phyloP scores from a whole-genome alignment of 2,113 vertebrate species.

The Vulpes vulpes region DNA sequence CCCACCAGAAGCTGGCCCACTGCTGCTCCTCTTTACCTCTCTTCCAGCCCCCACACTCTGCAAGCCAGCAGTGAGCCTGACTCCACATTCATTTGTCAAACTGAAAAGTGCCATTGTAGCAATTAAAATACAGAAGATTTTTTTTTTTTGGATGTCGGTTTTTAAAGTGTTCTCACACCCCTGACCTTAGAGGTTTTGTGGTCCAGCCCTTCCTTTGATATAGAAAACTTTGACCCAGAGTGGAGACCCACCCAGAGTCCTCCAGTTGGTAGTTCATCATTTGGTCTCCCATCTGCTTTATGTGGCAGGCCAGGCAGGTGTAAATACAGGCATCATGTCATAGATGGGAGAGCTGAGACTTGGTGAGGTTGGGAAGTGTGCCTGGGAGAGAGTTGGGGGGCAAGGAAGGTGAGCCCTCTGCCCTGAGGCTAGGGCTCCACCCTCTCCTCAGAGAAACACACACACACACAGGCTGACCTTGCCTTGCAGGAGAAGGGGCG shows the following conservation, averaged over 20 bases:
- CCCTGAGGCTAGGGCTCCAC: not conserved
- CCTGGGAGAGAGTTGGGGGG: not conserved
- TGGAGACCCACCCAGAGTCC: slow-evolving; percentile 25
- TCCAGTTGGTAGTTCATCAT: not conserved
- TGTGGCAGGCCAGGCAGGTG: not conserved
- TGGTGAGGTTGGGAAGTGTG: not conserved
- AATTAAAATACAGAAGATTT: slow-evolving; percentile 54
- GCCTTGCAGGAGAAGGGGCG: not conserved
- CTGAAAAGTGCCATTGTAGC: slow-evolving; percentile 71
- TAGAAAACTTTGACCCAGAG: slow-evolving; percentile 39
- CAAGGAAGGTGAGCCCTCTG: not conserved
- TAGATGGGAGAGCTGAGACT: not conserved
- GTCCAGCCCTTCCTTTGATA: slow-evolving; percentile 76
- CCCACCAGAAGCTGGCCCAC: not conserved
- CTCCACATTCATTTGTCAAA: slow-evolving; percentile 69
- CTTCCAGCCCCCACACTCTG: not conserved
- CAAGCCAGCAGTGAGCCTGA: not conserved
- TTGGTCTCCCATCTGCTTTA: not conserved
- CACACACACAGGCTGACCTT: not conserved
- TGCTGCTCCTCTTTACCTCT: not conserved
- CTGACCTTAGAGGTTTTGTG: slow-evolving; percentile 67
- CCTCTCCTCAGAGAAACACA: not conserved
- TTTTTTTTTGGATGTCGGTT: slow-evolving; percentile 46
- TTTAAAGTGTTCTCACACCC: slow-evolving; percentile 69
- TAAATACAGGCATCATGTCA: not conserved